Evolutionary conservation across 2,113 vertebrate genomes (phyloP), one percentile per base, ranked within the genome.

Genomic region (Elaphurus davidianus): DNA sequence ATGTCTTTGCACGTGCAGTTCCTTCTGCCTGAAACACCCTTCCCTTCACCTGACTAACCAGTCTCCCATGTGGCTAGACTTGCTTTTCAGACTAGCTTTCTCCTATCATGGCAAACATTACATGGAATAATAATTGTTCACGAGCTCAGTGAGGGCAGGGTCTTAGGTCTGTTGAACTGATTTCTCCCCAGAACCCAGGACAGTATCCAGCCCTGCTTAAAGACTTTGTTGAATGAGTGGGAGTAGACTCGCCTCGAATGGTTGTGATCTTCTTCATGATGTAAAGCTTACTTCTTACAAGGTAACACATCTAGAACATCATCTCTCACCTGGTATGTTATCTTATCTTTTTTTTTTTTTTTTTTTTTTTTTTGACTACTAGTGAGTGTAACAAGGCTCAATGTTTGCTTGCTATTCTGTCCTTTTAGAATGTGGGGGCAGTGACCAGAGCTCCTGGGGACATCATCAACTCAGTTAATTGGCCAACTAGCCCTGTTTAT

Each of bases 241-340:
- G 7, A 21, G 33, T 0, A 28, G 71, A 54, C 55, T 45, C 19
- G 10, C 40, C 9, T 1, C 7, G 0, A 0, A 28, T 6, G 11
- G 23, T 1, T 15, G 7, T 0, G 23, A 64, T 19, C 15, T 23
- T 23, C n/a, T 23, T 8, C n/a, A 27, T 2, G 54, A 30, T 5
- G 0, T 0, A 19, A 10, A 40, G 36, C 52, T 47, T 59, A 45
- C 62, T 89, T n/a, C 43, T n/a, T 43, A 19, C 59, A 47, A n/a
- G 52, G 74, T 2, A 16, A 96, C 27, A 27, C 3, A 3, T 47
- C 7, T 21, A 30, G 27, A 60, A 30, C 21, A 12, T 62, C 33
- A 8, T 43, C 67, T 78, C 47, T 67, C 62, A 47, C 10, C 55
- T 2, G 12, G 50, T 64, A 74, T 2, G 62, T 57, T 81, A 64